Percentiles rank a stretch among this genome's conserved stretches.
These are phyloP conservation scores for Myxocyprinus asiaticus DNA, from an alignment of 2,113 vertebrate genomes.

Conservation along the genomic window DNA sequence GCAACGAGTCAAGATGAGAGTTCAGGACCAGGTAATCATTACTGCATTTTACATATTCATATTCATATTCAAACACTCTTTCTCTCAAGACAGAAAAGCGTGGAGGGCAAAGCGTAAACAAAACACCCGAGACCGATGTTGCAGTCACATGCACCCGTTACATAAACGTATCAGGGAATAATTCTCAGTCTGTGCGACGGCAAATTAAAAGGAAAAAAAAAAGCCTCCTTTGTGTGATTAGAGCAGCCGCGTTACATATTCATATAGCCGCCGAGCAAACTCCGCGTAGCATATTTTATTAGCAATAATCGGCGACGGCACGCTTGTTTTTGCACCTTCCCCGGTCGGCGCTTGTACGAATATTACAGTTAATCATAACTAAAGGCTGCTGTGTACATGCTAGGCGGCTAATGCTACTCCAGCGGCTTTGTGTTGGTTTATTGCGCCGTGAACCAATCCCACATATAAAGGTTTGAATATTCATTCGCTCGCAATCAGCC, in stretches of 20 bases:
- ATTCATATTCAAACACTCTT: conserved; percentile 89
- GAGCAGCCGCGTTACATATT: conserved; percentile 78
- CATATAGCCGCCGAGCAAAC: conserved; percentile 71
- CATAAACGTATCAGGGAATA: conserved; percentile 65
- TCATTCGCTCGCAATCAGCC: conserved; percentile 67
- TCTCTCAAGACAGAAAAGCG: conserved; percentile 65
- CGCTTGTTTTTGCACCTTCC: conserved; percentile 49
- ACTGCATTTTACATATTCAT: conserved; percentile 99
- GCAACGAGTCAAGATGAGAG: conserved; percentile 99
- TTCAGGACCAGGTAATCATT: conserved; percentile 99
- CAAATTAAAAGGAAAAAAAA: conserved; percentile 49
- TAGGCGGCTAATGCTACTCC: conserved; percentile 64
- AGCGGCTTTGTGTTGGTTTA: conserved; percentile 72
- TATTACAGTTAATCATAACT: conserved; percentile 44
- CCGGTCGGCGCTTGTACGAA: conserved; percentile 28
- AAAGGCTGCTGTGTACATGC: conserved; percentile 51
- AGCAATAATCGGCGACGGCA: conserved; percentile 65
- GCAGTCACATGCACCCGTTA: conserved; percentile 67
- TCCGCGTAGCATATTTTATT: conserved; percentile 81
- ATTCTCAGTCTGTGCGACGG: conserved; percentile 57
- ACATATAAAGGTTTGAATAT: conserved; percentile 75
- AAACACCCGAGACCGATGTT: conserved; percentile 67
- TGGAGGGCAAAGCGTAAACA: conserved; percentile 48
- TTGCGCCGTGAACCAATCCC: conserved; percentile 61
- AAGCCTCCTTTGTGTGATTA: conserved; percentile 77